phyloP scores from a whole-genome alignment of 92 coral and sea anemone species.

The Porites divaricata region DNA sequence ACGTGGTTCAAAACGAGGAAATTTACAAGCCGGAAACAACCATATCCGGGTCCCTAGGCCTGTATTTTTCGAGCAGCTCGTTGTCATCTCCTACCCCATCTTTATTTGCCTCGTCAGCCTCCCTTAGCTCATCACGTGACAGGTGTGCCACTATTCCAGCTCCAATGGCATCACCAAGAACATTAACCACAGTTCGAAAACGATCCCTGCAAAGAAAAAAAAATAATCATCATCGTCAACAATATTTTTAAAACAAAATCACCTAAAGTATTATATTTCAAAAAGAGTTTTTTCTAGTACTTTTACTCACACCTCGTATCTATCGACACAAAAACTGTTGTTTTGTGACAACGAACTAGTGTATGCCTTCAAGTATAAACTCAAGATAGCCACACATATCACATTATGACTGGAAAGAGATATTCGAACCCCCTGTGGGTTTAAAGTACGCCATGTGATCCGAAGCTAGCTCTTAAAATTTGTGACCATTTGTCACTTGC shows the following conservation, averaged over 20 bases:
- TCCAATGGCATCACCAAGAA: slow-evolving; percentile 68
- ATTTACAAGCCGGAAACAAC: neutral
- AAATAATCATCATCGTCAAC: neutral
- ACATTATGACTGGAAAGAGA: too few relatives aligned
- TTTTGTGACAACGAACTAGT: too few relatives aligned
- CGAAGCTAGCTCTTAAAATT: too few relatives aligned
- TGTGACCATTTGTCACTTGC: too few relatives aligned
- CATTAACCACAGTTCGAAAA: slow-evolving; percentile 59
- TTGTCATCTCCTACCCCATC: slow-evolving; percentile 23
- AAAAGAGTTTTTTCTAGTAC: too few relatives aligned
- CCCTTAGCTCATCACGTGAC: slow-evolving; percentile 57
- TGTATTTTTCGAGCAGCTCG: slow-evolving; percentile 15
- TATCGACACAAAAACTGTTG: too few relatives aligned
- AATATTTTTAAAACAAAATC: too few relatives aligned
- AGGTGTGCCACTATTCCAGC: slow-evolving; percentile 63
- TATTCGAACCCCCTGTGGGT: too few relatives aligned
- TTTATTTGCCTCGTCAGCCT: slow-evolving; percentile 26
- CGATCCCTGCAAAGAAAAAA: slow-evolving; percentile 53
- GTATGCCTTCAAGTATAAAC: too few relatives aligned
- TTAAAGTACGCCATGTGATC: too few relatives aligned
- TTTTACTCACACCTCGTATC: too few relatives aligned
- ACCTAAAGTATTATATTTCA: neutral
- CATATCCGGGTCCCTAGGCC: neutral
- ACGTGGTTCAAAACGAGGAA: neutral
- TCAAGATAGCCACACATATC: too few relatives aligned